Conservation (phyloP, 2,888 invertebrate genomes). For the Odontomyia ornata region DNA sequence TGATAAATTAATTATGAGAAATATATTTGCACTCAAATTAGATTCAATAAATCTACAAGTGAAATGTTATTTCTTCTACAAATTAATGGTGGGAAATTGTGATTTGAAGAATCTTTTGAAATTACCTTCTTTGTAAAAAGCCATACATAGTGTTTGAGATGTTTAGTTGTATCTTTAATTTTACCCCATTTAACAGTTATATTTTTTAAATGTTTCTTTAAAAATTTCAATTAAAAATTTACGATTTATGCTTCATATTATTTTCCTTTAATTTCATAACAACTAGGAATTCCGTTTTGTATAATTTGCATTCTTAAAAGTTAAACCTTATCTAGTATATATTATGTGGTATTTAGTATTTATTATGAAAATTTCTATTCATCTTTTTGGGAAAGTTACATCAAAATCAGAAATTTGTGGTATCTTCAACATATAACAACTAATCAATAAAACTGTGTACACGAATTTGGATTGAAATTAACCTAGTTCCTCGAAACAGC, state of each 20-base stretch:
- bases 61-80: too few relatives aligned
- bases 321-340: not conserved
- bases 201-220: not conserved
- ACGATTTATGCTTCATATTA: not conserved
- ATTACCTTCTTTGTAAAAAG: not conserved
- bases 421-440: too few relatives aligned
- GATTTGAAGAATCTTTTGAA: conserved; percentile 6
- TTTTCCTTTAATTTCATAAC: conserved; percentile 30
- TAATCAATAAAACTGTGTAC: too few relatives aligned
- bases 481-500: too few relatives aligned
- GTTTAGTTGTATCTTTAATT: not conserved
- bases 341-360: not conserved
- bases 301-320: conserved; percentile 21
- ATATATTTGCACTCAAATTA: too few relatives aligned
- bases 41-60: too few relatives aligned
- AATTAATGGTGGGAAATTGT: not conserved
- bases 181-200: conserved; percentile 20
- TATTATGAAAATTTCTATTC: not conserved
- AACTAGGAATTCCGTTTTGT: conserved; percentile 42
- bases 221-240: conserved; percentile 25
- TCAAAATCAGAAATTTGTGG: too few relatives aligned
- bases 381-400: too few relatives aligned
- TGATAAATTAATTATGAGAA: too few relatives aligned
- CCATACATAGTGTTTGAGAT: not conserved
- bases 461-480: too few relatives aligned